Percentiles rank a stretch among this genome's conserved stretches.
Evolutionary conservation across 2,113 vertebrate species (phyloP).

Genomic region (Odontesthes bonariensis): DNA sequence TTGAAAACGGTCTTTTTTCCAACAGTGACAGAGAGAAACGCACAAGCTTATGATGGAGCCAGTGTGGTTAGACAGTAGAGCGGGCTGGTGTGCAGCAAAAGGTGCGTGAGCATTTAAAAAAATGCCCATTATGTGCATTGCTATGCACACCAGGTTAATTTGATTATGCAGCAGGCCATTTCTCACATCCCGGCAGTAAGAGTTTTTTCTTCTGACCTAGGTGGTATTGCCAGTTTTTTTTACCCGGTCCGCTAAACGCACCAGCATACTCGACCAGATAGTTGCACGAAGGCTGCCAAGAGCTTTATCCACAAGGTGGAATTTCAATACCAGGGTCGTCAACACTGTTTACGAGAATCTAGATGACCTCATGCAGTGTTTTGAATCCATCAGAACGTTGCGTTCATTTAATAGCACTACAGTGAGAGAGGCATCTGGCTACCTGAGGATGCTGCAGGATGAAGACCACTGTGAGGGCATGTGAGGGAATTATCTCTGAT

Average conservation of each 20-base stretch:
- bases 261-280: too few relatives aligned
- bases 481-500: too few relatives aligned
- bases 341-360: too few relatives aligned
- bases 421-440: background rate
- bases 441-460: background rate
- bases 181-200: background rate
- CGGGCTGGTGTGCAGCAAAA: background rate
- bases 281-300: too few relatives aligned
- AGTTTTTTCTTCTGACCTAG: too few relatives aligned
- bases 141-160: constrained; percentile 28
- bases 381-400: background rate
- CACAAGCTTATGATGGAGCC: background rate
- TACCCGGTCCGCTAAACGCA: too few relatives aligned
- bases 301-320: too few relatives aligned
- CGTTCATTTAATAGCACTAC: background rate
- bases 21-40: too few relatives aligned
- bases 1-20: too few relatives aligned
- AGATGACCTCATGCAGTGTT: background rate
- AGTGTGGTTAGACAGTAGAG: background rate
- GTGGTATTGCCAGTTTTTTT: too few relatives aligned
- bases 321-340: too few relatives aligned
- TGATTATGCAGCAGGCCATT: constrained; percentile 7
- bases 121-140: constrained; percentile 36
- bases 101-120: background rate
- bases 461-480: background rate